Evolutionary conservation across 2,113 vertebrate species (phyloP).

Genomic region (Amphiprion ocellaris): DNA sequence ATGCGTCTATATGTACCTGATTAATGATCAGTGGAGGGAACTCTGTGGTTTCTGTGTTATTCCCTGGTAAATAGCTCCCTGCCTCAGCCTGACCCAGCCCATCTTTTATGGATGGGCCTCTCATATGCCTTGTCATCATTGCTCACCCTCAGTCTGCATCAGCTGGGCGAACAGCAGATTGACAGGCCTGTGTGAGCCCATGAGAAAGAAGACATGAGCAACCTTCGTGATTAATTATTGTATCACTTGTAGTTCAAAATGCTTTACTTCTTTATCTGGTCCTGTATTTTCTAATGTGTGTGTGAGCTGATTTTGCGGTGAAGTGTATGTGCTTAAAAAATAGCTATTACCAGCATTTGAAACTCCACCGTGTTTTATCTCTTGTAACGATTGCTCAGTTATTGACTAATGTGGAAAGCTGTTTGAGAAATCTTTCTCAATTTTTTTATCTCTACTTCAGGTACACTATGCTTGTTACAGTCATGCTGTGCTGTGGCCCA

Average conservation of each 20-base stretch:
- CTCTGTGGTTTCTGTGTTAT: slow-evolving; percentile 47
- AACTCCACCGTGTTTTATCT: too few relatives aligned
- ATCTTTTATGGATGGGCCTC: slow-evolving; percentile 73
- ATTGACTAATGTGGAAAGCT: too few relatives aligned
- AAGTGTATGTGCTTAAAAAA: too few relatives aligned
- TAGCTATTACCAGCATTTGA: too few relatives aligned
- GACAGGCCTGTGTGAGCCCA: slow-evolving; percentile 26
- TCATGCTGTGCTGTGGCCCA: not conserved
- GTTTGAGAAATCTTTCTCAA: too few relatives aligned
- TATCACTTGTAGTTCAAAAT: too few relatives aligned
- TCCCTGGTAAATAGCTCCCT: slow-evolving; percentile 43
- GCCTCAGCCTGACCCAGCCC: slow-evolving; percentile 16
- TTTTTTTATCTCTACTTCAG: not conserved
- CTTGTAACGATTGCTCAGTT: too few relatives aligned
- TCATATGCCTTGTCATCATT: slow-evolving; percentile 46
- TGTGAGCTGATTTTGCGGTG: too few relatives aligned
- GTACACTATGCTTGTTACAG: slow-evolving; percentile 12
- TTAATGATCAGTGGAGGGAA: slow-evolving; percentile 64
- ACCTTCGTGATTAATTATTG: slow-evolving; percentile 9
- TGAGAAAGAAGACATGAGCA: slow-evolving; percentile 3
- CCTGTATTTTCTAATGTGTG: too few relatives aligned
- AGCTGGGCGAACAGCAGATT: slow-evolving; percentile 44
- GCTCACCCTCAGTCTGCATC: slow-evolving; percentile 56
- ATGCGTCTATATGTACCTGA: slow-evolving; percentile 38
- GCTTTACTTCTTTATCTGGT: too few relatives aligned